phyloP scores from a whole-genome alignment of 2,113 vertebrate species.

The Apteryx mantelli region DNA sequence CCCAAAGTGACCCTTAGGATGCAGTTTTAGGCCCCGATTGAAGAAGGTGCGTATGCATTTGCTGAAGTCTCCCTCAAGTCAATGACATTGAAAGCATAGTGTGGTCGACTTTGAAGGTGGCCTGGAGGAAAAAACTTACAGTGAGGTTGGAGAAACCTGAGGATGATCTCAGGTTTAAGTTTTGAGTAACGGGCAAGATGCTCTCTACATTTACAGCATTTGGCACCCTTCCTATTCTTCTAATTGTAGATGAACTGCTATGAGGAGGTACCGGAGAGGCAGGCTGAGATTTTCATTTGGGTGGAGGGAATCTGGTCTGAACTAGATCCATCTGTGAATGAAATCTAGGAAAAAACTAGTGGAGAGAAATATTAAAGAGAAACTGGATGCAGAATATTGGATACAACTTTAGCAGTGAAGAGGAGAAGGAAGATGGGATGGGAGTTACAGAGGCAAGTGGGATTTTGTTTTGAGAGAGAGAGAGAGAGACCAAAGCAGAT shows the following conservation, averaged over 20 bases:
- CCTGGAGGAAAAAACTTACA: background rate
- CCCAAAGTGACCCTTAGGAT: background rate
- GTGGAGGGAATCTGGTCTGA: background rate
- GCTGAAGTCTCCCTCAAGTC: conserved; percentile 18
- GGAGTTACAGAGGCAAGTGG: background rate
- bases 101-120: conserved; percentile 45
- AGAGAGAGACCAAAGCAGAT: background rate
- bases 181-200: background rate
- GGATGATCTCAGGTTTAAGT: conserved; percentile 7
- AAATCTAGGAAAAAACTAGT: background rate
- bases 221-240: background rate
- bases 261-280: background rate
- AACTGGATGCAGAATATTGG: background rate
- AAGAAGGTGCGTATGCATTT: conserved; percentile 10
- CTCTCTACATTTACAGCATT: background rate
- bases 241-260: background rate
- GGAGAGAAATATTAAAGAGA: background rate
- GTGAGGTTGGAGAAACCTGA: background rate
- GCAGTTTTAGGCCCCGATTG: background rate
- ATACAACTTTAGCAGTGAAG: background rate
- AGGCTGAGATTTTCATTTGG: background rate
- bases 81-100: conserved; percentile 32
- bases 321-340: background rate
- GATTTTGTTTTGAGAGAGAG: background rate
- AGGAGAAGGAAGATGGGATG: background rate